A percentile compares a stretch with the other conserved stretches of the same genome.
Evolutionary conservation across 2,888 invertebrate species (phyloP).

Genomic region (Gandaritis pyraliata): DNA sequence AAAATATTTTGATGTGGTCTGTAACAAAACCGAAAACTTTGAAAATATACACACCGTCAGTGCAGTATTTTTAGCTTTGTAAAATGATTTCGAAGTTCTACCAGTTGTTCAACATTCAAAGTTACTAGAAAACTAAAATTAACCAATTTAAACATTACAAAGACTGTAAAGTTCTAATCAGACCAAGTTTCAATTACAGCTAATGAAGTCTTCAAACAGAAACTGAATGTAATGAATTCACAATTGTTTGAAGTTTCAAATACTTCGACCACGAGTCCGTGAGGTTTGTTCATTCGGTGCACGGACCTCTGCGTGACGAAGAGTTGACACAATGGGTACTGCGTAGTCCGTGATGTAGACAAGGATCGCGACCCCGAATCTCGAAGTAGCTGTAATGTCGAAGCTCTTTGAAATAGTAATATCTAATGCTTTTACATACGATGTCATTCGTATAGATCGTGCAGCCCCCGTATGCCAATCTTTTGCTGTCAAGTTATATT

Average conservation of each 20-base stretch:
- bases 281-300: constrained; percentile 14
- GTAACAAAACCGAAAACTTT: no score
- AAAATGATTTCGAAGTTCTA: no score
- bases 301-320: constrained; percentile 6
- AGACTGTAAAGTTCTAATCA: constrained; percentile 35
- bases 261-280: constrained; percentile 8
- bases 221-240: constrained; percentile 53
- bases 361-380: neutral
- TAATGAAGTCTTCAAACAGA: constrained; percentile 43
- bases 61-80: no score
- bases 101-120: neutral
- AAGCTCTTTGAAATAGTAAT: no score
- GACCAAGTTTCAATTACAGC: constrained; percentile 25
- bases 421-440: no score
- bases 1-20: no score
- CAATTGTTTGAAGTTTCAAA: constrained; percentile 47
- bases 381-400: no score
- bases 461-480: no score
- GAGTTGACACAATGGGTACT: neutral
- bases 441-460: no score
- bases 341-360: neutral
- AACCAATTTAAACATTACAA: constrained; percentile 13
- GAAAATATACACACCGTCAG: no score
- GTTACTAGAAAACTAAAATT: constrained; percentile 11
- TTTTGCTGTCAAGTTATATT: no score